phyloP scores from a whole-genome alignment of 2,113 vertebrate genomes.

The Ictalurus furcatus region DNA sequence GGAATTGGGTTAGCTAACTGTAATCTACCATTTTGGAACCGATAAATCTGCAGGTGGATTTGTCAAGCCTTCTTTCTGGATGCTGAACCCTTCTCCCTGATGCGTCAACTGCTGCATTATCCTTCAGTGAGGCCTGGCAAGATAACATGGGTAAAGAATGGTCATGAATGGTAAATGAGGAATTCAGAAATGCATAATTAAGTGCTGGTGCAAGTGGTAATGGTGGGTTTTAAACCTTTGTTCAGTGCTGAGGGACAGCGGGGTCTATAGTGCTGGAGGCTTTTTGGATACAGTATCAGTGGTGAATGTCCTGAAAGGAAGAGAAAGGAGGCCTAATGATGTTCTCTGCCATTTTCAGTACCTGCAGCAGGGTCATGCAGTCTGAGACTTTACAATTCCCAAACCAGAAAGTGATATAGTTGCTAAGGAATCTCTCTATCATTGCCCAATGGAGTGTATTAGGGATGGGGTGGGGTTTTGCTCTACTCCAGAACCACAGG shows the following conservation, averaged over 20 bases:
- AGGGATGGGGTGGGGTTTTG: background rate
- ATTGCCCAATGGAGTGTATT: background rate
- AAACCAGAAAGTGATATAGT: slow-evolving; percentile 20
- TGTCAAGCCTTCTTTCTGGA: background rate
- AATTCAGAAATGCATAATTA: background rate
- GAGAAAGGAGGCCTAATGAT: slow-evolving; percentile 11
- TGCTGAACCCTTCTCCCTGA: background rate
- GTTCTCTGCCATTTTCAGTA: slow-evolving; percentile 21
- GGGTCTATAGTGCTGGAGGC: slow-evolving; percentile 1
- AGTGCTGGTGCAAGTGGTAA: background rate
- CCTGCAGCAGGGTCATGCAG: slow-evolving; percentile 31
- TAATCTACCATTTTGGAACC: background rate
- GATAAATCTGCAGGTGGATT: background rate
- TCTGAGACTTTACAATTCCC: slow-evolving; percentile 33
- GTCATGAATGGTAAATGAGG: background rate
- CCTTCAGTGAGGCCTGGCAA: background rate
- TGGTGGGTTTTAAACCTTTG: background rate
- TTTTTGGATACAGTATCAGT: slow-evolving; percentile 9
- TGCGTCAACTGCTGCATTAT: background rate
- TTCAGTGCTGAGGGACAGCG: background rate
- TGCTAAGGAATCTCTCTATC: slow-evolving; percentile 19
- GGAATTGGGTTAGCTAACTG: background rate
- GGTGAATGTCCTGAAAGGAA: background rate
- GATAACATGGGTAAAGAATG: background rate
- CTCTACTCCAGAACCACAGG: background rate